phyloP scores from a whole-genome alignment of 2,113 vertebrate species.

The Hippocampus zosterae region DNA sequence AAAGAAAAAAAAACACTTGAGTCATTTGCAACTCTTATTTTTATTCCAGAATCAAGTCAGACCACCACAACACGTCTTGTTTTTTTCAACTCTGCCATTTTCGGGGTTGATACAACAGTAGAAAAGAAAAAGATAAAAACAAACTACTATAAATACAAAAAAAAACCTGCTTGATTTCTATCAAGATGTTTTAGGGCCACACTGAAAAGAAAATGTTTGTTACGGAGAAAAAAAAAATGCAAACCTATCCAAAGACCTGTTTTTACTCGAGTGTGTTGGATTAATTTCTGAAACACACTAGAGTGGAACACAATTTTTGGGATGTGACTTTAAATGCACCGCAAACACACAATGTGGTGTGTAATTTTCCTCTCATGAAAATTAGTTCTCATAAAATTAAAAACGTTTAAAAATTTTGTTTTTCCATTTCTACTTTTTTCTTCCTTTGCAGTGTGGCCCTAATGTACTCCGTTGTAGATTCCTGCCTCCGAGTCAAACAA shows the following conservation, averaged over 20 bases:
- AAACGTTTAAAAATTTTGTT: background rate
- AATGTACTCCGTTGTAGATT: background rate
- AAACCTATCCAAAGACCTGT: background rate
- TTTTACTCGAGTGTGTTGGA: background rate
- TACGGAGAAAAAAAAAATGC: background rate
- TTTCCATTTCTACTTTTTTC: background rate
- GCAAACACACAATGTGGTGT: too few relatives aligned
- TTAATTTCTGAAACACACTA: too few relatives aligned
- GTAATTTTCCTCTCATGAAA: too few relatives aligned
- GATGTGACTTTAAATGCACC: background rate
- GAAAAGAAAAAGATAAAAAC: slow-evolving; percentile 61
- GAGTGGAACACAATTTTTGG: too few relatives aligned
- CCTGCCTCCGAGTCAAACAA: slow-evolving; percentile 25
- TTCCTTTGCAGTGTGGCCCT: background rate
- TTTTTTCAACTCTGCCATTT: slow-evolving; percentile 56
- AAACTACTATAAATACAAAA: slow-evolving; percentile 72
- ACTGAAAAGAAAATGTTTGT: background rate
- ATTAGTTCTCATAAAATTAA: too few relatives aligned
- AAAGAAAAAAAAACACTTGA: background rate
- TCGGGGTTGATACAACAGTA: slow-evolving; percentile 67
- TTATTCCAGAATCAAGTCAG: slow-evolving; percentile 75
- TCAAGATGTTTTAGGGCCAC: slow-evolving; percentile 1
- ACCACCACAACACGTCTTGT: slow-evolving; percentile 65
- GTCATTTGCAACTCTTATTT: slow-evolving; percentile 65
- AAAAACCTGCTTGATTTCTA: slow-evolving; percentile 24